A percentile compares a stretch with the other conserved stretches of the same genome.
phyloP scores from a whole-genome alignment of 2,113 vertebrate genomes.

The Saguinus imperator region DNA sequence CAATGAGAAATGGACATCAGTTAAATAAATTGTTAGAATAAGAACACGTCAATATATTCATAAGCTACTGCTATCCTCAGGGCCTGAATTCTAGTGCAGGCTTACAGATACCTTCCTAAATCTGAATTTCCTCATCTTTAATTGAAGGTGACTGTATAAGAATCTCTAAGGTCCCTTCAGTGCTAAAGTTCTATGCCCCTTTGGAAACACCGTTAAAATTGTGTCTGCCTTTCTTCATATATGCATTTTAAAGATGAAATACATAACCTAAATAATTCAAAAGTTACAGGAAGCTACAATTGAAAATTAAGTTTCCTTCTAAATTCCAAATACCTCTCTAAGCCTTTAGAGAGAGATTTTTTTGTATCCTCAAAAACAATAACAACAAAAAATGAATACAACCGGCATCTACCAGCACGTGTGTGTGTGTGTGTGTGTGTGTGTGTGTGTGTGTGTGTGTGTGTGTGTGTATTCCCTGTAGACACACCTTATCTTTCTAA shows the following conservation, averaged over 20 bases:
- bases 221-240: background rate
- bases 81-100: background rate
- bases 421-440: too few species aligned
- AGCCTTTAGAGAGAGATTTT: conserved; percentile 17
- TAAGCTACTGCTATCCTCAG: background rate
- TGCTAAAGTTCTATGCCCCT: background rate
- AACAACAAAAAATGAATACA: background rate
- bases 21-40: conserved; percentile 51
- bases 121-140: conserved; percentile 30
- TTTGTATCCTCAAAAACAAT: background rate
- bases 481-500: conserved; percentile 11
- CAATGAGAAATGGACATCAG: conserved; percentile 18
- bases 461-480: background rate
- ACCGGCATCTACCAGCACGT: background rate
- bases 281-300: conserved; percentile 2
- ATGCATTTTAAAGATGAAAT: conserved; percentile 24
- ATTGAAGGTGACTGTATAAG: background rate
- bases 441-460: too few species aligned
- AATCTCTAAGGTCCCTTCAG: background rate
- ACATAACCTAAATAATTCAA: background rate
- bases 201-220: conserved; percentile 51
- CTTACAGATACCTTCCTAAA: background rate
- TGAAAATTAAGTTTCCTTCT: conserved; percentile 13
- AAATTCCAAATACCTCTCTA: background rate
- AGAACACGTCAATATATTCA: conserved; percentile 37